phyloP scores from a whole-genome alignment of 1,140 invertebrate genomes.

The Calosoma granatense region DNA sequence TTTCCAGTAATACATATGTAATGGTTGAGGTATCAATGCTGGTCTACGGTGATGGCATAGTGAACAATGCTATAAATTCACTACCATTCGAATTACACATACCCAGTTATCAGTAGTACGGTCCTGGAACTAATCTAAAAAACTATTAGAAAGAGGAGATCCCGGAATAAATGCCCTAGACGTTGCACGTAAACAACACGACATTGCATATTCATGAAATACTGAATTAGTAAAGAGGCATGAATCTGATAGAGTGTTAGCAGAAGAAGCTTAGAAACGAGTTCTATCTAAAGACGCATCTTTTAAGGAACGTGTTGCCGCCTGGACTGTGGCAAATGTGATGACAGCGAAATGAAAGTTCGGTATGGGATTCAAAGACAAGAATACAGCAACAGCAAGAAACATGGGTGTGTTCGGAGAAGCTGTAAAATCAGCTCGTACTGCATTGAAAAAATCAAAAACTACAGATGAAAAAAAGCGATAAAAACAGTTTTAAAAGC shows the following conservation, averaged over 20 bases:
- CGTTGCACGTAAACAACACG: slow-evolving; percentile 28
- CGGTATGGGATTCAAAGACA: slow-evolving; percentile 24
- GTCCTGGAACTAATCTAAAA: slow-evolving; percentile 27
- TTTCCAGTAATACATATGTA: too few relatives aligned
- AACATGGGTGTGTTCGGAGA: slow-evolving; percentile 11
- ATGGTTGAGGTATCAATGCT: too few relatives aligned
- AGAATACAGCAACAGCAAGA: slow-evolving; percentile 14
- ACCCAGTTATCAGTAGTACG: slow-evolving; percentile 26
- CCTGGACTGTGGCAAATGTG: slow-evolving; percentile 23
- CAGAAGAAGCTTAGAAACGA: slow-evolving; percentile 28
- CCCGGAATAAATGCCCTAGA: slow-evolving; percentile 28
- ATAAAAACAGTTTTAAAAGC: slow-evolving; percentile 15
- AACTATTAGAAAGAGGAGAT: slow-evolving; percentile 24
- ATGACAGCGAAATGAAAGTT: slow-evolving; percentile 31
- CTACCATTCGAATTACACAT: slow-evolving; percentile 28
- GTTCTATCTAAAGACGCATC: slow-evolving; percentile 28
- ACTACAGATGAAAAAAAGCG: slow-evolving; percentile 11
- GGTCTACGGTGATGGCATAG: slow-evolving; percentile 16
- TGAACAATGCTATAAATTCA: slow-evolving; percentile 26
- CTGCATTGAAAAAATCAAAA: slow-evolving; percentile 9
- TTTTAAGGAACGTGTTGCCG: slow-evolving; percentile 25
- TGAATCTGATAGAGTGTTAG: slow-evolving; percentile 31
- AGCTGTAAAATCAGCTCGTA: background rate
- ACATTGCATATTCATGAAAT: slow-evolving; percentile 27
- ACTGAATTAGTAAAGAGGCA: slow-evolving; percentile 17